phyloP scores from a whole-genome alignment of 2,113 vertebrate species.

The Xenopus borealis region DNA sequence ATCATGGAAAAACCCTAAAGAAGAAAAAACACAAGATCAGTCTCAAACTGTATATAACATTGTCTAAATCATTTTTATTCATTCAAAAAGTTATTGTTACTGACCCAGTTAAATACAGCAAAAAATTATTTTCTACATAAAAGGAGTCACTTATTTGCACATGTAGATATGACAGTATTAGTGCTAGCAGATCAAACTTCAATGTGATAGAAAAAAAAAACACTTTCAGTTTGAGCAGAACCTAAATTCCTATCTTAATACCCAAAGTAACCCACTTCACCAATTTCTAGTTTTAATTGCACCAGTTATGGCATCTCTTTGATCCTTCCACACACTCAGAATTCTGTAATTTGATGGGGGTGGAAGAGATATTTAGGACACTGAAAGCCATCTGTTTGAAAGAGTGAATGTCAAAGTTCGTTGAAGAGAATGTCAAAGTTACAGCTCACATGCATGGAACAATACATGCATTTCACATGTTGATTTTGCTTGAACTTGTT shows the following conservation, averaged over 20 bases:
- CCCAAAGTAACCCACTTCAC: not conserved
- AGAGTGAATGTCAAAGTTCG: too few species aligned
- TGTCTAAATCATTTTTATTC: too few species aligned
- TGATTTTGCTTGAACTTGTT: not conserved
- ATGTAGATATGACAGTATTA: not conserved
- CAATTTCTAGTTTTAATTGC: not conserved
- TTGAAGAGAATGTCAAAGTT: not conserved
- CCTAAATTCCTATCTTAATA: not conserved
- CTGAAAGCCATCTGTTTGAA: too few species aligned
- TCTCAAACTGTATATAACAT: too few species aligned
- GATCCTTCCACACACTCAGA: not conserved
- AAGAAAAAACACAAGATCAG: too few species aligned
- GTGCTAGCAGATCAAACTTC: not conserved
- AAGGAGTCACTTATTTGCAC: too few species aligned
- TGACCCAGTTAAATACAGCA: too few species aligned
- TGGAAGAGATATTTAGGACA: not conserved
- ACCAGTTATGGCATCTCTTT: not conserved
- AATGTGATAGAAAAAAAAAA: not conserved
- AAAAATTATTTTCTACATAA: too few species aligned
- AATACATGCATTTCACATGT: not conserved
- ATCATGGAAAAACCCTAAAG: too few species aligned
- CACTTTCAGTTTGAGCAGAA: not conserved
- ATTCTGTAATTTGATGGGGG: not conserved
- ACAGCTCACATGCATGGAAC: not conserved
- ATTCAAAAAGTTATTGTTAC: too few species aligned